Evolutionary conservation across 2,113 vertebrate genomes (phyloP).

Genomic region (Camelus bactrianus): DNA sequence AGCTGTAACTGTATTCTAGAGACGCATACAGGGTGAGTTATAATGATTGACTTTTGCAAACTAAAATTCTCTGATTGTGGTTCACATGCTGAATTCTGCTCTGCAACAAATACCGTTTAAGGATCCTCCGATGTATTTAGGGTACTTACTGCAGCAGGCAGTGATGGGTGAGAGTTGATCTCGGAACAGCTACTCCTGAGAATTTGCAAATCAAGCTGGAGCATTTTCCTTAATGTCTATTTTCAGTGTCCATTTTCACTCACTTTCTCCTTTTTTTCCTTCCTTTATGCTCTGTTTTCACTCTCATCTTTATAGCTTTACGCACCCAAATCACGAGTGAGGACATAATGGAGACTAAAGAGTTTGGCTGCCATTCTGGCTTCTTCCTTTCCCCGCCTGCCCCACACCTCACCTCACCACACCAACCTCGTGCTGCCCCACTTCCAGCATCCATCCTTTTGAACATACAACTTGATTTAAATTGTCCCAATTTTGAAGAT

Average conservation of each 20-base stretch:
- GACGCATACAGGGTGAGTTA: background rate
- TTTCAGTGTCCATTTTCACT: background rate
- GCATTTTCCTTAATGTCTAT: background rate
- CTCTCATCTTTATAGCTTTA: background rate
- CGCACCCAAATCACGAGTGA: background rate
- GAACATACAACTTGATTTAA: background rate
- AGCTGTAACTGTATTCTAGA: background rate
- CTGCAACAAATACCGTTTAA: background rate
- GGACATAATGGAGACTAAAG: background rate
- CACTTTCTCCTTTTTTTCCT: background rate
- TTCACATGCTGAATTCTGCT: background rate
- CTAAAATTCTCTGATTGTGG: background rate
- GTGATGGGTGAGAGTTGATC: background rate
- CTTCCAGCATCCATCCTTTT: background rate
- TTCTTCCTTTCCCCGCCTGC: background rate
- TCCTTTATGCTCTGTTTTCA: background rate
- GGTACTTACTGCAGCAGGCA: background rate
- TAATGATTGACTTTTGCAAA: background rate
- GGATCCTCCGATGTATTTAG: too few species aligned
- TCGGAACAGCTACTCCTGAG: background rate
- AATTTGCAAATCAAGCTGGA: background rate
- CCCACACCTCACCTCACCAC: fast-evolving
- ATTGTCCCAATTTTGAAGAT: background rate
- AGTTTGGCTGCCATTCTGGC: background rate
- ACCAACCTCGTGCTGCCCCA: background rate